Conservation (phyloP, 2,888 invertebrate species). For the Stenurella melanura region DNA sequence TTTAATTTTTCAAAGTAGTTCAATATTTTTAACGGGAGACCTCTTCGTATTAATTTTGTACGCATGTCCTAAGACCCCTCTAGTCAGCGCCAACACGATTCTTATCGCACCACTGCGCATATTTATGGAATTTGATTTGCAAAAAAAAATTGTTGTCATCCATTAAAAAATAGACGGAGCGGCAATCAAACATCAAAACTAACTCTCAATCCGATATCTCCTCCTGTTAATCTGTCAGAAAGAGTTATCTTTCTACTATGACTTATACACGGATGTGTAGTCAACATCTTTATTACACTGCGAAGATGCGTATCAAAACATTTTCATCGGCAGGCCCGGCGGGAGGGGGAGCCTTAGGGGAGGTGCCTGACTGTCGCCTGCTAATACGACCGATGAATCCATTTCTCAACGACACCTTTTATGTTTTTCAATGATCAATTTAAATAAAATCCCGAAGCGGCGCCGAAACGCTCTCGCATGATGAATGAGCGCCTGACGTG, state of each 20-base stretch:
- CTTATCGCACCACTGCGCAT: not conserved
- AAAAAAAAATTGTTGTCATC: not conserved
- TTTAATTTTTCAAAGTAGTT: too few species aligned
- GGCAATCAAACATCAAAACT: conserved; percentile 9
- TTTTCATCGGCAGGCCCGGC: not conserved
- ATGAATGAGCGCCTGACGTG: conserved; percentile 67
- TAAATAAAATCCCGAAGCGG: conserved; percentile 68
- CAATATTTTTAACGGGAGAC: too few species aligned
- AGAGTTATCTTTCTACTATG: conserved; percentile 12
- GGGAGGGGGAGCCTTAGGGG: conserved; percentile 31
- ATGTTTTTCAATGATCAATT: conserved; percentile 71
- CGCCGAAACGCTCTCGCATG: conserved; percentile 63
- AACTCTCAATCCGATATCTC: conserved; percentile 24
- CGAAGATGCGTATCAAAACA: conserved; percentile 23
- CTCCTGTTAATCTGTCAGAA: conserved; percentile 21
- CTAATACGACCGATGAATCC: conserved; percentile 66
- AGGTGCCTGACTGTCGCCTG: conserved; percentile 61
- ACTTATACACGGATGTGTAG: conserved; percentile 23
- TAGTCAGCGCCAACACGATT: not conserved
- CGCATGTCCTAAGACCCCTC: too few species aligned
- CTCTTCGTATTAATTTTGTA: too few species aligned
- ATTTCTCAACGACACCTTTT: conserved; percentile 70
- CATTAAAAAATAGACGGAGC: not conserved
- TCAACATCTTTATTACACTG: conserved; percentile 22
- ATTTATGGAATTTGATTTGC: not conserved